Evolutionary conservation across 2,888 invertebrate genomes (phyloP), one percentile per base, ranked within the genome.

Genomic region (Agrotis clavis): DNA sequence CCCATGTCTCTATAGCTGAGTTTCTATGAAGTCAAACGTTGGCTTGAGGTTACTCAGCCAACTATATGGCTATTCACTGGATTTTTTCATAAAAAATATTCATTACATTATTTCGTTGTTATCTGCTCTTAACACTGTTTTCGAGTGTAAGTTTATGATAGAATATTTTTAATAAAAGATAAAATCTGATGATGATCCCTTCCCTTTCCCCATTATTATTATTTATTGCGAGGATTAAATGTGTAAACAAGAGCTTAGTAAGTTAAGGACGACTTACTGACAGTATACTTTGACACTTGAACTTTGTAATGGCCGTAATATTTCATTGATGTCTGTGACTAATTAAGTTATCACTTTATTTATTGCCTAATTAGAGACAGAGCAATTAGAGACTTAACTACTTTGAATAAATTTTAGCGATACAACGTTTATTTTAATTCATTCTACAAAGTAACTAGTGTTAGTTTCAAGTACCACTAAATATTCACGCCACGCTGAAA

Each of bases 21-120:
- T 56, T 62, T 60, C 51, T 71, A 75, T 74, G 74, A 80, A 79
- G 65, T 78, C 77, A 83, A 86, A 86, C 77, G 83, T 88, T 81
- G 82, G 77, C 81, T 81, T 51, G 56, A 64, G 79, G 21, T 35
- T 67, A 71, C 67, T 67, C 47, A 74, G 60, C 72, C 72, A 66
- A 45, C 30, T 63, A 64, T 57, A 72, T 35, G 56, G 35, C 47
- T 30, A 45, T 71, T 79, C 18, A 63, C 56, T 56, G 47, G 30
- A 68, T 75, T 67, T 75, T 68, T 71, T 62, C 59, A 63, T 70
- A 41, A 72, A 59, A 71, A 41, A 68, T 71, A 30, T 74, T 77
- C 41, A 63, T 67, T 60, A 25, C 59, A 67, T 70, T 74, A 64
- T 56, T 72, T 66, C 25, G 18, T 53, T 68, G 67, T 69, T 71